Percentiles rank a stretch among this genome's conserved stretches.
phyloP scores from a whole-genome alignment of 1,140 invertebrate species.

The Holcopasites calliopsidis region DNA sequence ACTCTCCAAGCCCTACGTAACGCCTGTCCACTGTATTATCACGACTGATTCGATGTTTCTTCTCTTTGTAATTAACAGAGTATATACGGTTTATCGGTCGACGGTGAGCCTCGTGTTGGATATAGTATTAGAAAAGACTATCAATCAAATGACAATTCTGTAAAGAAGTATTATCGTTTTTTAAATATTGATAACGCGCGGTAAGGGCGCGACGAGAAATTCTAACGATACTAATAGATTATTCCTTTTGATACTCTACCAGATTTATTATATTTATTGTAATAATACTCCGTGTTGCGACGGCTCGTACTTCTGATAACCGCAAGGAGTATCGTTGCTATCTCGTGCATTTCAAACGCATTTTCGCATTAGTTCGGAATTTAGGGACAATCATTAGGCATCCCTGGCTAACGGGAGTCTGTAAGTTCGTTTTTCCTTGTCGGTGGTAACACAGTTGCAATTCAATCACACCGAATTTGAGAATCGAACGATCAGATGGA shows the following conservation, averaged over 20 bases:
- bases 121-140: conserved; percentile 45
- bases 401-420: neutral
- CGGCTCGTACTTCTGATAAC: neutral
- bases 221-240: conserved; percentile 9
- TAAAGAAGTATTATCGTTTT: neutral
- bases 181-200: neutral
- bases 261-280: conserved; percentile 55
- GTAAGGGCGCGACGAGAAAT: neutral
- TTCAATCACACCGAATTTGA: no score
- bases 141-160: conserved; percentile 19
- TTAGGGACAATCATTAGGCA: neutral
- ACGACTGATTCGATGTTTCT: conserved; percentile 11
- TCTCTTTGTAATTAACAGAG: neutral
- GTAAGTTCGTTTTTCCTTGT: neutral
- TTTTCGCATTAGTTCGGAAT: conserved; percentile 31
- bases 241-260: conserved; percentile 58
- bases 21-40: conserved; percentile 20
- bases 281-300: conserved; percentile 17
- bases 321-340: conserved; percentile 5
- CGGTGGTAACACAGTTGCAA: no score
- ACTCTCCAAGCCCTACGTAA: conserved; percentile 28
- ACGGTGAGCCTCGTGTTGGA: conserved; percentile 16
- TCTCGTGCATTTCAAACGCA: conserved; percentile 44
- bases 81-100: neutral
- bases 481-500: neutral